Percentiles rank a stretch among this genome's conserved stretches.
Evolutionary conservation across 2,113 vertebrate genomes (phyloP).

Genomic region (Meleagris gallopavo): DNA sequence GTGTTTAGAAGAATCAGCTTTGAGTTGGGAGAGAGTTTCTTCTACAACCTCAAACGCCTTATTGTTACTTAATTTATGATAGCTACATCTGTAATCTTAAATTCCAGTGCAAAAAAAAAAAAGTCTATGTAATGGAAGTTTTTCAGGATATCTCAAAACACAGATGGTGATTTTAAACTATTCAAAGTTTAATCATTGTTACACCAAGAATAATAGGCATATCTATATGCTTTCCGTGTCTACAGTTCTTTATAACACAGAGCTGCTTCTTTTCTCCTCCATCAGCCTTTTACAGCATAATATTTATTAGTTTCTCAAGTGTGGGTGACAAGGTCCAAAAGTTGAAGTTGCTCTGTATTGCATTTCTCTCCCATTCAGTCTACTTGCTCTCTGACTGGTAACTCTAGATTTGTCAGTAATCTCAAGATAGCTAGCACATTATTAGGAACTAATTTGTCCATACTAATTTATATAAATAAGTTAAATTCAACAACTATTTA

Average conservation of each 20-base stretch:
- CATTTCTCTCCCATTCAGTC: not conserved
- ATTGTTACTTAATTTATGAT: not conserved
- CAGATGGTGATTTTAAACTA: not conserved
- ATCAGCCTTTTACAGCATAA: accelerated
- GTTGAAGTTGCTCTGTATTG: not conserved
- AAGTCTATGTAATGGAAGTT: not conserved
- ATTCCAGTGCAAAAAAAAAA: not conserved
- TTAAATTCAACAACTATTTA: not conserved
- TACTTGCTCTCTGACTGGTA: not conserved
- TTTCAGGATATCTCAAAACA: not conserved
- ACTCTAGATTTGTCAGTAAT: not conserved
- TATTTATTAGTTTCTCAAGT: not conserved
- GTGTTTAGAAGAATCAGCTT: not conserved
- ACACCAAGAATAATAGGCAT: not conserved
- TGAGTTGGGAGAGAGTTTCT: not conserved
- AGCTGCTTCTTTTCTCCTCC: not conserved
- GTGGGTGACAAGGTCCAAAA: not conserved
- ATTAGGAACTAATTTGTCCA: not conserved
- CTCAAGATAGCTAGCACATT: not conserved
- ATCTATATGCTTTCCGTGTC: not conserved
- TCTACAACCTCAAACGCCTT: not conserved
- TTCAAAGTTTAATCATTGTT: not conserved
- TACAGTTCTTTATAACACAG: not conserved
- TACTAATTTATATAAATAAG: not conserved
- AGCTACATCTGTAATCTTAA: not conserved